Base-by-base conservation (phyloP, 2,113 vertebrate genomes). In the Arothron firmamentum region DNA sequence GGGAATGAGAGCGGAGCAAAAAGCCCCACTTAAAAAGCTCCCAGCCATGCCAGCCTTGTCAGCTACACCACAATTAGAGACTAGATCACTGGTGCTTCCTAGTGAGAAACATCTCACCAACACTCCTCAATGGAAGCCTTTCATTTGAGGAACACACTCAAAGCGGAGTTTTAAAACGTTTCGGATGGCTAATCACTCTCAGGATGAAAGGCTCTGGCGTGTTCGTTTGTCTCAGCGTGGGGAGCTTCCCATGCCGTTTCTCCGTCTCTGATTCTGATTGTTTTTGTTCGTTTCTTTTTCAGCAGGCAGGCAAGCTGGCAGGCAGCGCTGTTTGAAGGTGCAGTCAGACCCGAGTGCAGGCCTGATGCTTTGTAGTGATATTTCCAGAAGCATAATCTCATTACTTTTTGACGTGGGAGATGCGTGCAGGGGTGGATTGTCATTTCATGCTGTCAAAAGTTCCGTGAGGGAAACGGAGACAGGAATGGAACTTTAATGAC, bases 361-460 rank as follows among this genome's bases (percentile, higher is more conserved):
- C 74, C 77, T 81, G 84, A 85, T 77, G 73, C 87, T 85, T 82
- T 88, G 87, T 87, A 88, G 87, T 88, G 84, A 90, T 87, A 87
- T 86, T 88, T 90, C 79, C 76, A 85, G 88, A 82, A 85, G 86
- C 85, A 87, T 83, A 83, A 82, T 88, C 87, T 89, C 87, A 90
- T 90, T 89, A 88, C 83, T 80, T 82, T 80, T 84, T 89, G 85
- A 88, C 75, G 83, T 85, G 79, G 80, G 75, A 76, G 81, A 86
- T 80, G 83, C 74, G 62, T 70, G 78, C 86, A 85, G 78, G 79
- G 87, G 85, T 69, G 80, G 85, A 82, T 81, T 85, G 86, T 87
- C 87, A 90, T 88, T 85, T 81, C 81, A 82, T 66, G 82, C 85
- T 87, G 85, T 83, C 80, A 85, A 86, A 85, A 85, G 81, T 87